Evolutionary conservation across 2,888 invertebrate genomes (phyloP), one percentile per base, ranked within the genome.

Genomic region (Gymnocheta viridis): DNA sequence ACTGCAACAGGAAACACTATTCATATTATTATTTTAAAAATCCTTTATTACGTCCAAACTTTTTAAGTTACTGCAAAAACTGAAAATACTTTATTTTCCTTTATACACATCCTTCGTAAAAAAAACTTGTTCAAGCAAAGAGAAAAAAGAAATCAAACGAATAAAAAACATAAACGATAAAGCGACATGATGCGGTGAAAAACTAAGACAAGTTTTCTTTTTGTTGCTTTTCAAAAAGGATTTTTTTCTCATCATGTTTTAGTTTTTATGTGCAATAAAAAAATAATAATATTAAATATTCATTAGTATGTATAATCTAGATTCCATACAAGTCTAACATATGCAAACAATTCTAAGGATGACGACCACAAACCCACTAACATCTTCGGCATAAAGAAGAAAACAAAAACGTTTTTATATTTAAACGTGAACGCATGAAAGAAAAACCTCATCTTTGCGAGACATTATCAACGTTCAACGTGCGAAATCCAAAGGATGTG

Each of bases 281-380:
- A 64, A 60, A 73, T 67, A 60, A 74, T 62, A 67, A 58, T 74
- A 74, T 81, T 81, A 81, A 81, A 81, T 69, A 81, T 81, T 81
- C 81, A 81, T 81, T 81, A 81, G 69, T 44, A 51, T 70, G 41
- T 29, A 27, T 69, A 56, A 81, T 81, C 81, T 69, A 81, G 62
- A 81, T 76, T 69, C 27, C 32, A 38, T 58, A 73, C 56, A 60
- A 66, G 32, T 51, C 51, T 24, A 64, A 60, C 66, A 73, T 51
- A 58, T 70, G 44, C 47, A 47, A 7, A 41, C 60, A 60, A 14
- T 12, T 12, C 17, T 32, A n/a, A 32, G n/a, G 41, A 38, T 3
- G 24, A 32, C 12, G 54, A 58, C 38, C 6, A 51, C 66, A 19
- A 19, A 35, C n/a, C 27, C 4, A 69, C 74, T 27, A 27, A 62